phyloP scores from a whole-genome alignment of 2,113 vertebrate genomes.

The Malaclemys terrapin region DNA sequence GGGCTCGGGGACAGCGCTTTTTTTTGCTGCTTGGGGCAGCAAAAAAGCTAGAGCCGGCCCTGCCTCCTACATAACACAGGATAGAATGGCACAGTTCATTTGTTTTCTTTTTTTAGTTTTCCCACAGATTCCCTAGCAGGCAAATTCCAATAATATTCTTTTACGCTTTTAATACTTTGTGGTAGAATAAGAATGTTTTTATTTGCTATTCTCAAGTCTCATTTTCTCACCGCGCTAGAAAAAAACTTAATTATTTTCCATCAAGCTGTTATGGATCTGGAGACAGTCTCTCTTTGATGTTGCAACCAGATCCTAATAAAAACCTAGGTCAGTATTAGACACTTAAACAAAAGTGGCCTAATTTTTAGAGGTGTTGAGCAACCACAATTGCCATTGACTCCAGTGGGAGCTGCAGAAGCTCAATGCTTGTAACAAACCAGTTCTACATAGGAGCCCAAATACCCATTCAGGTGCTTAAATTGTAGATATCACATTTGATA shows the following conservation, averaged over 20 bases:
- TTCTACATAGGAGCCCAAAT: not conserved
- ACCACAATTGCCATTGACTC: not conserved
- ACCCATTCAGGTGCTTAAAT: not conserved
- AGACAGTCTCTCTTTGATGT: not conserved
- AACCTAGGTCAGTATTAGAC: not conserved
- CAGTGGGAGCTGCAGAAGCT: not conserved
- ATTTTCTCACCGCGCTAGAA: not conserved
- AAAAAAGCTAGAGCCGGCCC: no score
- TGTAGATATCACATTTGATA: not conserved
- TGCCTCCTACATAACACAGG: not conserved
- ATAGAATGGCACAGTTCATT: not conserved
- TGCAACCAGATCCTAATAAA: not conserved
- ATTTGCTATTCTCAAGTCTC: not conserved
- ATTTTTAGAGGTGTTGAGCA: not conserved
- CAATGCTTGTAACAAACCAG: not conserved
- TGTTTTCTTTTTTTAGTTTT: slow-evolving; percentile 23
- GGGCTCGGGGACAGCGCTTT: no score
- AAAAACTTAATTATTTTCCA: not conserved
- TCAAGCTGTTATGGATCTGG: not conserved
- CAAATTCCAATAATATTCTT: slow-evolving; percentile 10
- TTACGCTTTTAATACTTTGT: not conserved
- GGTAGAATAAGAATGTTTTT: not conserved
- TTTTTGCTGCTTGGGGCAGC: no score
- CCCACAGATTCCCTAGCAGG: not conserved
- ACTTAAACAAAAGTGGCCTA: not conserved